These are phyloP conservation scores for Melinopterus prodromus DNA, from an alignment of 2,888 invertebrate species.

Conservation along the genomic window DNA sequence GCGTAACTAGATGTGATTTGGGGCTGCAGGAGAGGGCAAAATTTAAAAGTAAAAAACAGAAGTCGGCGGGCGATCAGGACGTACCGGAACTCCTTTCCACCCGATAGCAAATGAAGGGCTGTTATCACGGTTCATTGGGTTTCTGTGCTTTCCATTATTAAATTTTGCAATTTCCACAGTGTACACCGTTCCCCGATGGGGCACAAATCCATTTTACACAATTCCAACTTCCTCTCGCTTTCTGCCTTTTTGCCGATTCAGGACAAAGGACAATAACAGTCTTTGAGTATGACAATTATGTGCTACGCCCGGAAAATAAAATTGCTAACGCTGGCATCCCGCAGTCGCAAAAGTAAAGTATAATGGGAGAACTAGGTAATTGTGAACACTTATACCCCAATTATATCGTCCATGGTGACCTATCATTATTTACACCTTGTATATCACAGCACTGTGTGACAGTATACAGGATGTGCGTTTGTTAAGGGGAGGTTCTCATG, in stretches of 20 bases:
- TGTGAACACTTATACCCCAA: background rate
- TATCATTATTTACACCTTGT: no score
- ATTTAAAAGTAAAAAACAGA: slow-evolving; percentile 37
- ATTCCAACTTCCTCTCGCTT: slow-evolving; percentile 28
- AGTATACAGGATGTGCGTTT: no score
- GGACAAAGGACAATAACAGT: slow-evolving; percentile 25
- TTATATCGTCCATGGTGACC: no score
- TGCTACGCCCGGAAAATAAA: slow-evolving; percentile 6
- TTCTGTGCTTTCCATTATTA: slow-evolving; percentile 48
- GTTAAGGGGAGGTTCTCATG: no score
- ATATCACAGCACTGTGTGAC: no score
- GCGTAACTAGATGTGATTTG: slow-evolving; percentile 11
- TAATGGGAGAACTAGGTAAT: background rate
- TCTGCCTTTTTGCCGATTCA: slow-evolving; percentile 21
- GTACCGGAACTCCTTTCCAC: slow-evolving; percentile 30
- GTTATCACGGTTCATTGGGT: slow-evolving; percentile 49
- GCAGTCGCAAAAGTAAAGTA: background rate
- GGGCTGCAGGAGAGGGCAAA: slow-evolving; percentile 19
- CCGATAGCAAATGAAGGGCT: slow-evolving; percentile 43
- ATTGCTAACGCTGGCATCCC: background rate
- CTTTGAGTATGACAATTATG: slow-evolving; percentile 24
- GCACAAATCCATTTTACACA: slow-evolving; percentile 40
- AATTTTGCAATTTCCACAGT: slow-evolving; percentile 45
- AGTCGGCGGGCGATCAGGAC: slow-evolving; percentile 23
- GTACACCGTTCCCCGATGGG: slow-evolving; percentile 39